A percentile compares a stretch with the other conserved stretches of the same genome.
Conservation (phyloP, 2,888 invertebrate genomes). For the Mythimna lalbum region DNA sequence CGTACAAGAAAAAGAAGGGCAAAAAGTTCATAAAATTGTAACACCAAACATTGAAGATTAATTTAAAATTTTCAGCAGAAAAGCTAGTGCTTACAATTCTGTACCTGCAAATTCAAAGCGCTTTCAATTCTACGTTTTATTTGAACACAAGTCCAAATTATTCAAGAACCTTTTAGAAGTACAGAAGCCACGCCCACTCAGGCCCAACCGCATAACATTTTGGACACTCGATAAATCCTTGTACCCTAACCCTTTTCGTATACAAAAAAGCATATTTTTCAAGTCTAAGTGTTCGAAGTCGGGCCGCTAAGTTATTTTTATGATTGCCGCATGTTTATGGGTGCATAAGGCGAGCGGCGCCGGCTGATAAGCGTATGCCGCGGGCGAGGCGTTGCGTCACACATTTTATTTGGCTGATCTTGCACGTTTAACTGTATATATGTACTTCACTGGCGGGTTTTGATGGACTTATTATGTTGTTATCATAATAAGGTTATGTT, state of each 20-base stretch:
- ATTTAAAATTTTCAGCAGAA: neutral
- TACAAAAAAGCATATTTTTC: conserved; percentile 48
- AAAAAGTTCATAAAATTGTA: neutral
- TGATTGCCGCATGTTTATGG: conserved; percentile 77
- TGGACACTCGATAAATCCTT: conserved; percentile 40
- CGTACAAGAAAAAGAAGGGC: too few species aligned
- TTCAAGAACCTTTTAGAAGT: conserved; percentile 23
- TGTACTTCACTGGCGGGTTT: conserved; percentile 4
- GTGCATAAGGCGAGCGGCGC: conserved; percentile 68
- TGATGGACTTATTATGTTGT: conserved; percentile 15
- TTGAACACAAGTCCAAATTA: conserved; percentile 18
- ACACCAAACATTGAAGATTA: neutral
- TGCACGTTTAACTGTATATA: conserved; percentile 58
- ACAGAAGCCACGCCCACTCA: neutral
- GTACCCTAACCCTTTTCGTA: conserved; percentile 35
- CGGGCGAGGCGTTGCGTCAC: conserved; percentile 49
- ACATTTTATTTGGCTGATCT: conserved; percentile 62
- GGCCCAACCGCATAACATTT: conserved; percentile 22
- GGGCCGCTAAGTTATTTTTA: conserved; percentile 72
- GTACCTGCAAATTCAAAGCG: conserved; percentile 13
- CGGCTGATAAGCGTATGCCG: conserved; percentile 71
- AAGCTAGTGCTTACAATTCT: neutral
- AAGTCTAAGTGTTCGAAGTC: conserved; percentile 45
- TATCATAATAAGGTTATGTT: conserved; percentile 3
- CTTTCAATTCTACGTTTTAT: conserved; percentile 28